A percentile compares a stretch with the other conserved stretches of the same genome.
Conservation (phyloP, 1,140 invertebrate species). For the Scaptomyza montana region DNA sequence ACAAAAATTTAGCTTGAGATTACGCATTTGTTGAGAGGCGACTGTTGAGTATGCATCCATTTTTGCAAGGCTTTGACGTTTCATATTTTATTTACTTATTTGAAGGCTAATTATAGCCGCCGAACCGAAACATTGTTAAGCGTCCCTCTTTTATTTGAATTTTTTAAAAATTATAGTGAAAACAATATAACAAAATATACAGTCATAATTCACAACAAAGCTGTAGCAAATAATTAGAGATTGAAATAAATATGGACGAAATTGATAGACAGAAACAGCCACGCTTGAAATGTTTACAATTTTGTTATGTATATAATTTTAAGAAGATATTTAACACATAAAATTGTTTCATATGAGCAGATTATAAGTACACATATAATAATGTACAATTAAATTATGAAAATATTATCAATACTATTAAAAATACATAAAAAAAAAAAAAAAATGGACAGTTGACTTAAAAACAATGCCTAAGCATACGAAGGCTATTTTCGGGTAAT, state of each 20-base stretch:
- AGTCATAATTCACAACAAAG: conserved; percentile 25
- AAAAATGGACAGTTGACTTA: conserved; percentile 39
- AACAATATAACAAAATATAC: conserved; percentile 33
- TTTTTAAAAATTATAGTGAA: conserved; percentile 10
- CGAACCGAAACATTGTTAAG: conserved; percentile 1
- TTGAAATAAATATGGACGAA: conserved; percentile 56
- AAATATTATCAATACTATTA: conserved; percentile 70
- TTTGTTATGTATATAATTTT: conserved; percentile 82
- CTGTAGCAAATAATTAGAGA: conserved; percentile 73
- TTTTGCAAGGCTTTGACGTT: conserved; percentile 37
- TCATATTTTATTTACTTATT: conserved; percentile 31
- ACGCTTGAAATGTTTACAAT: conserved; percentile 79
- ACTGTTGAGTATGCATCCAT: conserved; percentile 31
- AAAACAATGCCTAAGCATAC: neutral
- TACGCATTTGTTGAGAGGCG: conserved; percentile 44
- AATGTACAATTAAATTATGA: conserved; percentile 76
- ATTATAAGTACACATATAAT: conserved; percentile 72
- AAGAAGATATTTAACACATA: conserved; percentile 73
- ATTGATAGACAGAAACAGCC: conserved; percentile 59
- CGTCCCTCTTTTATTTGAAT: neutral
- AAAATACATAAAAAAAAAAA: conserved; percentile 59
- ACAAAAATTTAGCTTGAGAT: conserved; percentile 36
- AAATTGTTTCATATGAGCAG: conserved; percentile 71
- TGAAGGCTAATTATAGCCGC: conserved; percentile 18
- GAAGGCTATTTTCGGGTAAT: neutral